Conservation (phyloP, 92 coral and sea anemone species). For the Zoanthus sociatus region DNA sequence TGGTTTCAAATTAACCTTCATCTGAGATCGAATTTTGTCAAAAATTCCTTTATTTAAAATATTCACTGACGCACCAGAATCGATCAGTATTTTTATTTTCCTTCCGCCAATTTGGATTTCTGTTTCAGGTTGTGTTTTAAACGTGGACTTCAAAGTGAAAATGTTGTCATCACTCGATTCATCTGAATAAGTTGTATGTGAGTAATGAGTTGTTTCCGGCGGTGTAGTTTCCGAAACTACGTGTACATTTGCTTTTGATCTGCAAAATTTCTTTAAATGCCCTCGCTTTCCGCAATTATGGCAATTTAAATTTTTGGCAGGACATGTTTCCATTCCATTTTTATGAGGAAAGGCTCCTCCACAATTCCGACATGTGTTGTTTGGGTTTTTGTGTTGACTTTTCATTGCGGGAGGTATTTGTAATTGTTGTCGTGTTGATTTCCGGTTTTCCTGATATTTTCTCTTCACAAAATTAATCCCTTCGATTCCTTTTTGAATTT, state of each 20-base stretch:
- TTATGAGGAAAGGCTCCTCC: slow-evolving; percentile 53
- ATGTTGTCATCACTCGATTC: slow-evolving; percentile 48
- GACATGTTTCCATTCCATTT: slow-evolving; percentile 47
- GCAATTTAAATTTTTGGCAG: slow-evolving; percentile 40
- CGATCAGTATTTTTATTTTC: slow-evolving; percentile 47
- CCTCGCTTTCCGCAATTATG: slow-evolving; percentile 41
- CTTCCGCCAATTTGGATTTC: slow-evolving; percentile 15
- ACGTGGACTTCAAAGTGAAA: slow-evolving; percentile 25
- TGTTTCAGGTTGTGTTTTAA: slow-evolving; percentile 51
- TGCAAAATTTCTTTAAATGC: slow-evolving; percentile 41
- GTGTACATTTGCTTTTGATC: not conserved
- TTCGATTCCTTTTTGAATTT: not conserved
- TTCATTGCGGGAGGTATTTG: not conserved
- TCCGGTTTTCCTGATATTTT: not conserved
- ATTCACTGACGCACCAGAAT: slow-evolving; percentile 67
- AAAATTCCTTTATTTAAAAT: slow-evolving; percentile 23
- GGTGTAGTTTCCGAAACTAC: not conserved
- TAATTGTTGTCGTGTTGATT: not conserved
- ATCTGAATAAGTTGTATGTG: not conserved
- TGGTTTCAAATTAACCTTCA: slow-evolving; percentile 3
- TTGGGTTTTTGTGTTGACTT: not conserved
- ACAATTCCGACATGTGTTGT: slow-evolving; percentile 49
- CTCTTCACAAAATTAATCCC: not conserved
- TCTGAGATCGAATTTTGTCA: slow-evolving; percentile 1
- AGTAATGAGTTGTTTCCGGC: not conserved